Conservation (phyloP, 2,113 vertebrate species). For the Lepisosteus oculatus region DNA sequence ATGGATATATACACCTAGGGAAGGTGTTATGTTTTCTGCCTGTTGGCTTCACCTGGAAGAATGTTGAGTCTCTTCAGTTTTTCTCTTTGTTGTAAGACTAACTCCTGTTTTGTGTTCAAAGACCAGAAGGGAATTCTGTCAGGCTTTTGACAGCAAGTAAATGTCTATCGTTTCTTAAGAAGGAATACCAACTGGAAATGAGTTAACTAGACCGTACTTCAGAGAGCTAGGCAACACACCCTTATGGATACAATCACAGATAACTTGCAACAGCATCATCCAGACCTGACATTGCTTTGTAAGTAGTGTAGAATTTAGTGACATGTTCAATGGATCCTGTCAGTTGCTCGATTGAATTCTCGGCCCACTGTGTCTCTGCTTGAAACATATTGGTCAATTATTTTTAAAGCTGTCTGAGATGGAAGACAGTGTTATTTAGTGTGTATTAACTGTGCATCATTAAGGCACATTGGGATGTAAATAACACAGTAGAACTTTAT, state of each 20-base stretch:
- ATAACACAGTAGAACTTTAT: slow-evolving; percentile 61
- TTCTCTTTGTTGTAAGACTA: background rate
- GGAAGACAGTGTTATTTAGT: slow-evolving; percentile 74
- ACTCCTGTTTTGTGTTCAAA: background rate
- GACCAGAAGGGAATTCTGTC: slow-evolving; percentile 38
- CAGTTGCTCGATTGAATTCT: slow-evolving; percentile 69
- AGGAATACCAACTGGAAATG: slow-evolving; percentile 61
- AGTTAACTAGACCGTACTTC: slow-evolving; percentile 69
- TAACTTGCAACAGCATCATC: slow-evolving; percentile 64
- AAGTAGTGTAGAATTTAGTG: slow-evolving; percentile 70
- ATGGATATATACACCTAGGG: no score
- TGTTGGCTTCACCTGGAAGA: background rate
- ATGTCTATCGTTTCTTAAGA: slow-evolving; percentile 40
- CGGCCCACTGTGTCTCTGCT: slow-evolving; percentile 68
- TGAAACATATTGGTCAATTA: slow-evolving; percentile 76
- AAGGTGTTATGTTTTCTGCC: no score
- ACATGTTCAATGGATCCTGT: slow-evolving; percentile 75
- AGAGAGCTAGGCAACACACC: slow-evolving; percentile 68
- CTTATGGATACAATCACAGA: slow-evolving; percentile 63
- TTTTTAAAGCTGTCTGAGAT: slow-evolving; percentile 72
- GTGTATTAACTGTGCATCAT: slow-evolving; percentile 76
- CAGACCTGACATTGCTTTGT: slow-evolving; percentile 73
- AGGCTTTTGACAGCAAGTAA: slow-evolving; percentile 57
- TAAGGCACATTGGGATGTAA: slow-evolving; percentile 64
- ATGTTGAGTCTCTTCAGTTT: background rate